These are phyloP conservation scores for Malthinus seriepunctatus DNA, from an alignment of 2,888 invertebrate genomes.

Conservation along the genomic window DNA sequence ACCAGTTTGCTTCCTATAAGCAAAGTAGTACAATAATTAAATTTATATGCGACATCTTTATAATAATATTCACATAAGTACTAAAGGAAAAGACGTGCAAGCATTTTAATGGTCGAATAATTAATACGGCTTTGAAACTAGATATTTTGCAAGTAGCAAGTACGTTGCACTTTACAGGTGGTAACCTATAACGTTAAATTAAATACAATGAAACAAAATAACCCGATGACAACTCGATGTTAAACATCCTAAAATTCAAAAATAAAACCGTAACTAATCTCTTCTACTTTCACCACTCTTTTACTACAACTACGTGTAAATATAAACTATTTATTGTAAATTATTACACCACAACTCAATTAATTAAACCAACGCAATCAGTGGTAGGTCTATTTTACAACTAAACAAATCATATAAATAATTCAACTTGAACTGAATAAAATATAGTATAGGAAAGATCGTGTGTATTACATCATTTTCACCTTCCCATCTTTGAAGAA, in stretches of 20 bases:
- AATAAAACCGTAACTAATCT: conserved; percentile 3
- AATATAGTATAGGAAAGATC: too few relatives aligned
- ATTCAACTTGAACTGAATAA: neutral
- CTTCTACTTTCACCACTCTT: conserved; percentile 10
- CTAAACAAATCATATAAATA: conserved; percentile 5
- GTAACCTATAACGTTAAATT: conserved; percentile 14
- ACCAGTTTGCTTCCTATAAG: too few relatives aligned
- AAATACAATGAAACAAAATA: conserved; percentile 9
- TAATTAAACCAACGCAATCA: conserved; percentile 22
- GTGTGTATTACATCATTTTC: too few relatives aligned
- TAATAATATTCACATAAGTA: too few relatives aligned
- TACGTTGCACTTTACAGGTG: conserved; percentile 24
- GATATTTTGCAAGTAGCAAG: conserved; percentile 20
- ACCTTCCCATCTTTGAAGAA: too few relatives aligned
- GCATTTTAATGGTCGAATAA: conserved; percentile 22
- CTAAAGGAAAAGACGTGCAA: conserved; percentile 14
- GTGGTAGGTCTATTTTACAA: conserved; percentile 17
- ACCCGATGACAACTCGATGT: too few relatives aligned
- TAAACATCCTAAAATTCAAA: too few relatives aligned
- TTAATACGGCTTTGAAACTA: conserved; percentile 20
- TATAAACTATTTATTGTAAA: conserved; percentile 9
- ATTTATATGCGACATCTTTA: too few relatives aligned
- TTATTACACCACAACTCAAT: conserved; percentile 13
- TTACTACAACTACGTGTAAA: too few relatives aligned
- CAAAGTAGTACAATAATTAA: too few relatives aligned